phyloP scores from a whole-genome alignment of 2,113 vertebrate genomes.

The Telmatochromis sp. region DNA sequence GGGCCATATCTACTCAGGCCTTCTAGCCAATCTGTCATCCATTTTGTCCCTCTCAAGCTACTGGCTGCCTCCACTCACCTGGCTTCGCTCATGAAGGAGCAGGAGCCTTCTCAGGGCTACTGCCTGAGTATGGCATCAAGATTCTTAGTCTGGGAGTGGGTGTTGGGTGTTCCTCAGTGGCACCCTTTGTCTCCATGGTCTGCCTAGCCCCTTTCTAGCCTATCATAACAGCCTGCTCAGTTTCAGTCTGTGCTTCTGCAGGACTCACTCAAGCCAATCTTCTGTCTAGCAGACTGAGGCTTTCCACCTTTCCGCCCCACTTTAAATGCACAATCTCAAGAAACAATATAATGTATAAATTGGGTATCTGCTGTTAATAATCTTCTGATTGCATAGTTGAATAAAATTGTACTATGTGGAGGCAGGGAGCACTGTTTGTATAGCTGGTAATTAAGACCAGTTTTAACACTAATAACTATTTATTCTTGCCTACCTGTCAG shows the following conservation, averaged over 20 bases:
- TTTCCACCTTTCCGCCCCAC: background rate
- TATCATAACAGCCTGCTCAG: background rate
- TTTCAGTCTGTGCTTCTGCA: background rate
- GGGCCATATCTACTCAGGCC: background rate
- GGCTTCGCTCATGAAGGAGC: background rate
- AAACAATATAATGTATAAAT: background rate
- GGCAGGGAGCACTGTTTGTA: background rate
- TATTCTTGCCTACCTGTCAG: background rate
- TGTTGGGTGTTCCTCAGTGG: background rate
- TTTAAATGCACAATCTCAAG: background rate
- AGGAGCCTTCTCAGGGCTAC: background rate
- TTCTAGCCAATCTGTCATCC: background rate
- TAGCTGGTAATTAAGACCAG: background rate
- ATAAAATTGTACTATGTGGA: background rate
- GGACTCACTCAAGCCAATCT: background rate
- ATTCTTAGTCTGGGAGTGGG: background rate
- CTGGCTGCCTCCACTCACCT: background rate
- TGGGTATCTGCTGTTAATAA: background rate
- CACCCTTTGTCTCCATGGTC: background rate
- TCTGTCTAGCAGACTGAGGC: background rate
- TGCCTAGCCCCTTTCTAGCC: background rate
- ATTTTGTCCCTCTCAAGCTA: background rate
- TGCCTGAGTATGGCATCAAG: background rate
- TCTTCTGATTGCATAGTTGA: background rate
- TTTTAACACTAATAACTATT: background rate